These are phyloP conservation scores for Scaptodrosophila latifasciaeformis DNA, from an alignment of 2,888 invertebrate genomes.

Conservation along the genomic window DNA sequence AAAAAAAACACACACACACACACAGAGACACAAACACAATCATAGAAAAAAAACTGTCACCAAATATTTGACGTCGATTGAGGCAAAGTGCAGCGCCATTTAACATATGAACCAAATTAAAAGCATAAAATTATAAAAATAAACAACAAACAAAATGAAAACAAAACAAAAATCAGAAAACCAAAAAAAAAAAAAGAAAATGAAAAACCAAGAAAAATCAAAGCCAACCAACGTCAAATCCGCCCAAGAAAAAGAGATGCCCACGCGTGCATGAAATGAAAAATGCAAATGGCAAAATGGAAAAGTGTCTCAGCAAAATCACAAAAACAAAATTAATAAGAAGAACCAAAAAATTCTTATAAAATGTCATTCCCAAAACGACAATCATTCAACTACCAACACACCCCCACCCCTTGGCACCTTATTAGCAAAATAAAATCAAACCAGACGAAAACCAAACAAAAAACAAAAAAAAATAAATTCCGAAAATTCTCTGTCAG, in stretches of 20 bases:
- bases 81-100: slow-evolving; percentile 57
- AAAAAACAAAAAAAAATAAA: slow-evolving; percentile 22
- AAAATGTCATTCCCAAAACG: slow-evolving; percentile 1
- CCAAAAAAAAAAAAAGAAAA: slow-evolving; percentile 9
- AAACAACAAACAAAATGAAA: slow-evolving; percentile 1
- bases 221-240: neutral
- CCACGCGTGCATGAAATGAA: slow-evolving; percentile 1
- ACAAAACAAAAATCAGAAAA: neutral
- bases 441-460: slow-evolving; percentile 11
- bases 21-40: slow-evolving; percentile 1
- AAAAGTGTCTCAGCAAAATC: too few species aligned
- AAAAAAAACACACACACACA: slow-evolving; percentile 6
- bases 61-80: slow-evolving; percentile 34
- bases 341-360: too few species aligned
- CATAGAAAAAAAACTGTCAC: slow-evolving; percentile 48
- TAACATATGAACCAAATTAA: slow-evolving; percentile 38
- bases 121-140: too few species aligned
- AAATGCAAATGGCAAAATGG: neutral
- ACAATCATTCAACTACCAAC: slow-evolving; percentile 28
- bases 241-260: slow-evolving; percentile 12
- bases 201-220: neutral
- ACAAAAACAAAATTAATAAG: too few species aligned
- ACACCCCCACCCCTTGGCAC: slow-evolving; percentile 28
- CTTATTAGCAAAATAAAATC: slow-evolving; percentile 18
- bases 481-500: slow-evolving; percentile 31